Evolutionary conservation across 2,797 vertebrate species (phyloP).

Genomic region (Acipenser ruthenus): DNA sequence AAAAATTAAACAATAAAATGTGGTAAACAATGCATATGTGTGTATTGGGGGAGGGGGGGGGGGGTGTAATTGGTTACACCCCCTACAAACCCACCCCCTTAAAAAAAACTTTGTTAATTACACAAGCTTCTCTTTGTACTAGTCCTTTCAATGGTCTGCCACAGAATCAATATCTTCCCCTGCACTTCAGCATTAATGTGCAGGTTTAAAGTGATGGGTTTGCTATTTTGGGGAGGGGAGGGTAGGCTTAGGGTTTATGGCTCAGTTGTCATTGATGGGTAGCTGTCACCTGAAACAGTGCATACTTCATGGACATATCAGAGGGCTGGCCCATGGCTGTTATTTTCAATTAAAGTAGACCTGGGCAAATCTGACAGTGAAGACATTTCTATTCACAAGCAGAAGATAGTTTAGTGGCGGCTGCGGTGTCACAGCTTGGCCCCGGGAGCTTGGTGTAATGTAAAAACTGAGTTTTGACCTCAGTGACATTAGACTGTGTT

Average conservation of each 20-base stretch:
- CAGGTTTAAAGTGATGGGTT: constrained; percentile 59
- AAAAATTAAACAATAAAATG: too few species aligned
- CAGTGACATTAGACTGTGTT: constrained; percentile 56
- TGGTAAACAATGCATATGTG: constrained; percentile 4
- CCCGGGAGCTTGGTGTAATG: constrained; percentile 49
- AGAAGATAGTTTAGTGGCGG: constrained; percentile 23
- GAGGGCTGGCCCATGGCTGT: constrained; percentile 65
- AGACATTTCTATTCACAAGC: constrained; percentile 64
- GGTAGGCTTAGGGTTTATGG: constrained; percentile 72
- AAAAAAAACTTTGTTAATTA: constrained; percentile 29
- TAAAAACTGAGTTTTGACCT: constrained; percentile 70
- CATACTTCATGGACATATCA: constrained; percentile 51
- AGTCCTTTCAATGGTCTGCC: constrained; percentile 9
- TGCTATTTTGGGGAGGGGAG: constrained; percentile 61
- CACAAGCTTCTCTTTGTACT: not conserved
- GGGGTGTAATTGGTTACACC: not conserved
- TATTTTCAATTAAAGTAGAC: constrained; percentile 74
- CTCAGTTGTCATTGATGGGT: constrained; percentile 79
- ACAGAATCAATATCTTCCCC: constrained; percentile 10
- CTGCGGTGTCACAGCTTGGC: constrained; percentile 40
- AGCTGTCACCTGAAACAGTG: constrained; percentile 69
- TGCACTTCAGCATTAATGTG: constrained; percentile 35
- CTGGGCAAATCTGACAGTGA: constrained; percentile 72
- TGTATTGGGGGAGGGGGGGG: constrained; percentile 8
- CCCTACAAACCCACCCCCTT: constrained; percentile 4